Evolutionary conservation across 2,797 vertebrate species (phyloP).

Genomic region (Myiotriccus ornatus): DNA sequence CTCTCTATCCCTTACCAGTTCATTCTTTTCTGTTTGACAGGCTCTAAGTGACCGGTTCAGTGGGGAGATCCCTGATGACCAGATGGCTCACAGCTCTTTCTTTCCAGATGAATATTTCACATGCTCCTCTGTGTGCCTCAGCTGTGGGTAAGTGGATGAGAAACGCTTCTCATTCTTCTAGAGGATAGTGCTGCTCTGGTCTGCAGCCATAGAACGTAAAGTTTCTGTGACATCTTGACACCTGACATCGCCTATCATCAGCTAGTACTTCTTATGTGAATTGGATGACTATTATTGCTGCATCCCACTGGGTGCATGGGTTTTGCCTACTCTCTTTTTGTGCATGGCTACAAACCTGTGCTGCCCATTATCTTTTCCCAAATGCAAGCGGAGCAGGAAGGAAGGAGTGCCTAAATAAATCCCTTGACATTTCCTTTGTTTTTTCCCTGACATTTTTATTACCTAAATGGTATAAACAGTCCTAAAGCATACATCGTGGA

Average conservation of each 20-base stretch:
- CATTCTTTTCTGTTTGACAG: slow-evolving; percentile 67
- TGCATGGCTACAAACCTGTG: background rate
- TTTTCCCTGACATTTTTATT: background rate
- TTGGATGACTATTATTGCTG: background rate
- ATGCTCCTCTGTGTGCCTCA: slow-evolving; percentile 93
- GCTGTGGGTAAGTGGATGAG: slow-evolving; percentile 89
- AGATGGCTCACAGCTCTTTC: slow-evolving; percentile 93
- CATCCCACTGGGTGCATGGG: background rate
- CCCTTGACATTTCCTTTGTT: background rate
- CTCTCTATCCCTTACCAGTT: background rate
- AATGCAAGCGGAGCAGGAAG: background rate
- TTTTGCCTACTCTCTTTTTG: background rate
- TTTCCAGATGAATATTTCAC: slow-evolving; percentile 99
- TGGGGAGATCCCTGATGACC: slow-evolving; percentile 93
- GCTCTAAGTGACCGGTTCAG: slow-evolving; percentile 97
- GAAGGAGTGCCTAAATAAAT: background rate
- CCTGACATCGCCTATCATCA: background rate
- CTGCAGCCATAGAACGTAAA: background rate
- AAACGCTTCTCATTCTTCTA: background rate
- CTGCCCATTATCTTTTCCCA: background rate
- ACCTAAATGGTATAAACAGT: background rate
- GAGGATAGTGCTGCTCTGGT: background rate
- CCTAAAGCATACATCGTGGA: background rate
- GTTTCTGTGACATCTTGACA: background rate
- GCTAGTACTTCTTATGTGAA: background rate